Evolutionary conservation across 2,888 invertebrate genomes (phyloP).

Genomic region (Meghimatium bilineatum): DNA sequence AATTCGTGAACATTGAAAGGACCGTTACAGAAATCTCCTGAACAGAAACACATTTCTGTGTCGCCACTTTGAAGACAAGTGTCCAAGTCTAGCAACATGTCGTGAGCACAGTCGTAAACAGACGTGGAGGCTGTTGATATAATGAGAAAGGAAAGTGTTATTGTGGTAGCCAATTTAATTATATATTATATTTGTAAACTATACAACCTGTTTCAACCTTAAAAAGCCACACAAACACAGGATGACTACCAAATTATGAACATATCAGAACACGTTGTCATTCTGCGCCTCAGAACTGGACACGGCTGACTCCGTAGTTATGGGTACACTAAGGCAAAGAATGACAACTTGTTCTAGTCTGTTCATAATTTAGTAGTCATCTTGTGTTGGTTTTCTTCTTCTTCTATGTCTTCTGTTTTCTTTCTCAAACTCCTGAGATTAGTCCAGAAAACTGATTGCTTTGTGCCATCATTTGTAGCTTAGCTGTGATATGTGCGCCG

Average conservation of each 20-base stretch:
- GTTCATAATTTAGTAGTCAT: too few relatives aligned
- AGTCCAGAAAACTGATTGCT: too few relatives aligned
- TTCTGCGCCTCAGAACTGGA: too few relatives aligned
- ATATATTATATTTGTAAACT: too few relatives aligned
- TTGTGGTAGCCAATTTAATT: too few relatives aligned
- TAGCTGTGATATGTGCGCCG: not conserved
- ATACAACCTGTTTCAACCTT: too few relatives aligned
- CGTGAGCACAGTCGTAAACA: slow-evolving; percentile 27
- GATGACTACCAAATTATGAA: too few relatives aligned
- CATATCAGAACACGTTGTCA: too few relatives aligned
- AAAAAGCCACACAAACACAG: too few relatives aligned
- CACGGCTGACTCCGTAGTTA: too few relatives aligned
- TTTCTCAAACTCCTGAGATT: not conserved
- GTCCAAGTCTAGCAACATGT: slow-evolving; percentile 6
- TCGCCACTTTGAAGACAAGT: slow-evolving; percentile 13
- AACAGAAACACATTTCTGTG: slow-evolving; percentile 33
- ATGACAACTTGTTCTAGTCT: too few relatives aligned
- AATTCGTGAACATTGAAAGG: not conserved
- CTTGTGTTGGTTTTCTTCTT: not conserved
- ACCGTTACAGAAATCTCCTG: slow-evolving; percentile 26
- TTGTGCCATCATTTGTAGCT: not conserved
- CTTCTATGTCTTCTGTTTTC: not conserved
- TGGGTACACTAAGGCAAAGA: too few relatives aligned
- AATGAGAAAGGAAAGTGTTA: not conserved
- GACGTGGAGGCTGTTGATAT: not conserved